Percentiles rank a stretch among this genome's conserved stretches.
These are phyloP conservation scores for Shinisaurus crocodilurus DNA, from an alignment of 2,113 vertebrate genomes.

Conservation along the genomic window DNA sequence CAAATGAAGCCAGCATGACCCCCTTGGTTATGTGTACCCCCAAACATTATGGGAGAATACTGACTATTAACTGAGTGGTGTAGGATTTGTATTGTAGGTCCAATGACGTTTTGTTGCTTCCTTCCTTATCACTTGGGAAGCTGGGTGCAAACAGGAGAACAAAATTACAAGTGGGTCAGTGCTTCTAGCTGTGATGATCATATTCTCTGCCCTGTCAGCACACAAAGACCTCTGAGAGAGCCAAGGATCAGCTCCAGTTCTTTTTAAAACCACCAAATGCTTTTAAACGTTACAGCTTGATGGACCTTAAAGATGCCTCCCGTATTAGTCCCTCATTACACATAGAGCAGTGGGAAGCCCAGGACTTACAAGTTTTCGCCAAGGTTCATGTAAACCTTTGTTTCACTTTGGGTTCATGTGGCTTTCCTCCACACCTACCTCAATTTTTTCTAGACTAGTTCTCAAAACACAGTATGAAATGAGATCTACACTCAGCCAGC, in stretches of 20 bases:
- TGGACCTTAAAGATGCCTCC: constrained; percentile 35
- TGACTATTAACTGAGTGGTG: neutral
- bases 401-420: constrained; percentile 21
- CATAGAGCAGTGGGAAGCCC: rapidly evolving
- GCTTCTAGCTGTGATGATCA: neutral
- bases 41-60: neutral
- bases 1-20: neutral
- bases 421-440: constrained; percentile 19
- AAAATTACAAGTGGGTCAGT: constrained; percentile 5
- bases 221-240: neutral
- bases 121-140: neutral
- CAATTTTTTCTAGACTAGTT: constrained; percentile 26
- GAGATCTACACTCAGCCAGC: constrained; percentile 6
- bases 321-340: constrained; percentile 14
- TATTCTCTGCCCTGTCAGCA: neutral
- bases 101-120: neutral
- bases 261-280: constrained; percentile 9
- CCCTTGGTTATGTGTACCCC: neutral
- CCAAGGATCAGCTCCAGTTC: neutral
- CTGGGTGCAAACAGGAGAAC: neutral
- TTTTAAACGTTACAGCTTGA: constrained; percentile 33
- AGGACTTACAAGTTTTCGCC: neutral
- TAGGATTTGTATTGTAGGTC: neutral
- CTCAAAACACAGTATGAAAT: constrained; percentile 25
- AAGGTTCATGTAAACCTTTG: constrained; percentile 1